Conservation (phyloP, 2,888 invertebrate species). For the Melieria picta region DNA sequence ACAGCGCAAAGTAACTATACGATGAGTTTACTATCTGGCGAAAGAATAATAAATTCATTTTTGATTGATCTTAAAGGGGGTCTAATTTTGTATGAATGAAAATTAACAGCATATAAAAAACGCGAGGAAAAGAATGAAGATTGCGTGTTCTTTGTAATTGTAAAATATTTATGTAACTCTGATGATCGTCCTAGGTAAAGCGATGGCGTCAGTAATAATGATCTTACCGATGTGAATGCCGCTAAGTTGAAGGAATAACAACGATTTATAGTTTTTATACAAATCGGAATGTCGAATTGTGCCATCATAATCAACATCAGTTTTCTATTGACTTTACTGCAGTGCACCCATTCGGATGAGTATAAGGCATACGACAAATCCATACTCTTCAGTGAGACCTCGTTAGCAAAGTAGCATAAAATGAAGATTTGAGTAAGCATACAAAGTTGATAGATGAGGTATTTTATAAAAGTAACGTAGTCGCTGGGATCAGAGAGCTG, state of each 20-base stretch:
- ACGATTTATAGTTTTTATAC: slow-evolving; percentile 51
- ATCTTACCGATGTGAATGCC: slow-evolving; percentile 56
- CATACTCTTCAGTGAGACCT: slow-evolving; percentile 45
- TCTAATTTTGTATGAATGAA: slow-evolving; percentile 56
- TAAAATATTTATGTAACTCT: neutral
- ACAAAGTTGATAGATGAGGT: slow-evolving; percentile 49
- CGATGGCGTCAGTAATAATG: neutral
- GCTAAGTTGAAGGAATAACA: slow-evolving; percentile 52
- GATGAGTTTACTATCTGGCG: slow-evolving; percentile 49
- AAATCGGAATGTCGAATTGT: slow-evolving; percentile 47
- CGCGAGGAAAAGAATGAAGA: neutral
- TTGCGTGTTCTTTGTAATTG: neutral
- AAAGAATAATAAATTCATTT: neutral
- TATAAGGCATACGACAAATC: slow-evolving; percentile 40
- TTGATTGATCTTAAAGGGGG: slow-evolving; percentile 54
- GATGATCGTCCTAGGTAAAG: neutral
- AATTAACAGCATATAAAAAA: slow-evolving; percentile 54
- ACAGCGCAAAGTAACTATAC: slow-evolving; percentile 48
- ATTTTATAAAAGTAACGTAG: slow-evolving; percentile 45
- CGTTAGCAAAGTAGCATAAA: slow-evolving; percentile 53
- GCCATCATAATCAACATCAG: slow-evolving; percentile 47
- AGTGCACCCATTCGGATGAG: slow-evolving; percentile 47
- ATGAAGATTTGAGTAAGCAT: slow-evolving; percentile 58
- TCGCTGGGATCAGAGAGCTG: slow-evolving; percentile 43
- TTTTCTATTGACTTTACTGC: slow-evolving; percentile 47